These are phyloP conservation scores for Muscicapa adusta DNA, from an alignment of 2,113 vertebrate species.

Conservation along the genomic window DNA sequence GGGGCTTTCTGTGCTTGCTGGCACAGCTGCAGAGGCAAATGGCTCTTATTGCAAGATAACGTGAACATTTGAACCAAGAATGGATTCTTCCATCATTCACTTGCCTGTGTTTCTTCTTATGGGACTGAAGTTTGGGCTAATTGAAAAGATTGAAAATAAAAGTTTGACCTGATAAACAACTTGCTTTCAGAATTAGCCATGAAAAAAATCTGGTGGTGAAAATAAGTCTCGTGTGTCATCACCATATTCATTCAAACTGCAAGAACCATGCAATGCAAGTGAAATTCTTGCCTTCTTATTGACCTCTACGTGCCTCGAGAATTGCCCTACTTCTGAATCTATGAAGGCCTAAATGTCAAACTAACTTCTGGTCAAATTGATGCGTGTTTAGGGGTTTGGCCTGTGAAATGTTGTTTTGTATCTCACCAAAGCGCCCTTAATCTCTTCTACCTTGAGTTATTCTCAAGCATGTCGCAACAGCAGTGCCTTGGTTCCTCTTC, in stretches of 20 bases:
- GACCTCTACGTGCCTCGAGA: background rate
- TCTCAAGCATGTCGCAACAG: background rate
- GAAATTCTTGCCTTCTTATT: background rate
- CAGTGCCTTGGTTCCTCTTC: background rate
- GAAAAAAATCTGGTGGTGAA: background rate
- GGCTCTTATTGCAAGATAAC: background rate
- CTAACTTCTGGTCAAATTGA: background rate
- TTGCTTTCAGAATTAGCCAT: background rate
- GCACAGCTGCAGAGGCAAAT: background rate
- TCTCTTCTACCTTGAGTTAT: background rate
- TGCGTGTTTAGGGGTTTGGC: rapidly evolving
- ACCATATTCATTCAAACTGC: background rate
- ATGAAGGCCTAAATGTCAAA: background rate
- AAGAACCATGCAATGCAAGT: background rate
- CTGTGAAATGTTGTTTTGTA: background rate
- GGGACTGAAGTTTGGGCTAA: background rate
- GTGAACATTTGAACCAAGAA: background rate
- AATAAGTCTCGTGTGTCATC: background rate
- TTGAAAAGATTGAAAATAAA: background rate
- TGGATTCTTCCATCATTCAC: background rate
- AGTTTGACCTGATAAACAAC: background rate
- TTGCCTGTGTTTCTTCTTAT: background rate
- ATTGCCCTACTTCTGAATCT: background rate
- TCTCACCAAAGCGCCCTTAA: background rate
- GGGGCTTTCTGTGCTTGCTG: background rate